Evolutionary conservation across 2,797 vertebrate genomes (phyloP).

Genomic region (Bradypus variegatus): DNA sequence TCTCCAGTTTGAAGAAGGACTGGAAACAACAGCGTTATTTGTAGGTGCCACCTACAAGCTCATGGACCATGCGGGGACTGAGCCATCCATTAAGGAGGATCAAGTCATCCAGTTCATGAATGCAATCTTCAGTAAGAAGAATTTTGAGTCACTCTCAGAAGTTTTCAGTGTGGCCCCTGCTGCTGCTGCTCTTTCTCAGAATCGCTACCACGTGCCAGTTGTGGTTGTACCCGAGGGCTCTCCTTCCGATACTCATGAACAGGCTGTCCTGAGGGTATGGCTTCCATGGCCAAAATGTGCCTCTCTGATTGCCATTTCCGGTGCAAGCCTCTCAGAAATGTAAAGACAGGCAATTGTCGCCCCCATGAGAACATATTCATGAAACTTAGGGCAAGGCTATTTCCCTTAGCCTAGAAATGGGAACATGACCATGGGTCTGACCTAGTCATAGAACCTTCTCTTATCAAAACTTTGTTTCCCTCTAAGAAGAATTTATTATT

Average conservation of each 20-base stretch:
- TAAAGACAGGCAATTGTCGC: not conserved
- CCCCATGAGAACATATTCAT: not conserved
- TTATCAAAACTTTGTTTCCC: not conserved
- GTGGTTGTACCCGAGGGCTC: slow-evolving; percentile 83
- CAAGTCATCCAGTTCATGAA: slow-evolving; percentile 96
- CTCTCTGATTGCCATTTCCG: not conserved
- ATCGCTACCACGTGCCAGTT: slow-evolving; percentile 91
- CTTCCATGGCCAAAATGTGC: not conserved
- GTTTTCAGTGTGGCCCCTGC: slow-evolving; percentile 92
- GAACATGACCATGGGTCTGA: not conserved
- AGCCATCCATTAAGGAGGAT: slow-evolving; percentile 96
- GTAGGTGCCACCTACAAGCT: slow-evolving; percentile 91
- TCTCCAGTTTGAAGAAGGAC: slow-evolving; percentile 98
- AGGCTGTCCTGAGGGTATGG: slow-evolving; percentile 86
- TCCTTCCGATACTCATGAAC: slow-evolving; percentile 88
- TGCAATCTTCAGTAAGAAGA: slow-evolving; percentile 96
- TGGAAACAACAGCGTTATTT: slow-evolving; percentile 93
- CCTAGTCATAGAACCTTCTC: not conserved
- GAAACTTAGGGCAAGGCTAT: not conserved
- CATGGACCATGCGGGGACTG: slow-evolving; percentile 91
- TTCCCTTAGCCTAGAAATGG: not conserved
- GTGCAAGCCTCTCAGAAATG: not conserved
- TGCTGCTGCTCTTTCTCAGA: slow-evolving; percentile 83
- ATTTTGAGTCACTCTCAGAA: slow-evolving; percentile 88
- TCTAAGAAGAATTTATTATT: not conserved